Evolutionary conservation across 1,140 invertebrate genomes (phyloP).

Genomic region (Gyrodactylus salaris): DNA sequence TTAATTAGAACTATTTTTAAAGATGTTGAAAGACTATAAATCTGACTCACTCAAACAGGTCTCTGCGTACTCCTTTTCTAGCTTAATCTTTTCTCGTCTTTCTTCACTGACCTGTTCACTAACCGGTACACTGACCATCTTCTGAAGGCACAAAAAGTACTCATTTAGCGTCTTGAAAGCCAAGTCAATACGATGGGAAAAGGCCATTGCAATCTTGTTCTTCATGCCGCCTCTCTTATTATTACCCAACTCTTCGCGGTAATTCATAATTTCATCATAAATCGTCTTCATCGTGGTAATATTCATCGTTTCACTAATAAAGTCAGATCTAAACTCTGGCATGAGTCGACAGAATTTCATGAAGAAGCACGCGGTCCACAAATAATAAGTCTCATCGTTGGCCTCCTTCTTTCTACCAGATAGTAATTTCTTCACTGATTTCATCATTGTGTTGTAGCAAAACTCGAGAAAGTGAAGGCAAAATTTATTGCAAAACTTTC

Average conservation of each 20-base stretch:
- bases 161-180: not conserved
- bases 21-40: no score
- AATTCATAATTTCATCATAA: not conserved
- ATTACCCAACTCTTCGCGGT: not conserved
- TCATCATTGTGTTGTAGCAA: constrained; percentile 62
- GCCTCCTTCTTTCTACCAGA: constrained; percentile 22
- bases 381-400: constrained; percentile 58
- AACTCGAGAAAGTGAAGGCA: constrained; percentile 59
- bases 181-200: not conserved
- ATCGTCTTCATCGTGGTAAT: not conserved
- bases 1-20: no score
- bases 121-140: not conserved
- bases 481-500: constrained; percentile 61
- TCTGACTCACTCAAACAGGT: not conserved
- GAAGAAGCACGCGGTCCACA: constrained; percentile 71
- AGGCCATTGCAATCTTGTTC: not conserved
- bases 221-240: not conserved
- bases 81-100: not conserved
- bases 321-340: not conserved
- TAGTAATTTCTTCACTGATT: constrained; percentile 27
- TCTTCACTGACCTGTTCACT: not conserved
- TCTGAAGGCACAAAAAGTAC: not conserved
- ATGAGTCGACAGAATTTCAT: constrained; percentile 64
- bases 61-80: not conserved
- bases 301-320: not conserved